Percentiles rank a stretch among this genome's conserved stretches.
Conservation (phyloP, 2,797 vertebrate genomes). For the Gymnodraco acuticeps region DNA sequence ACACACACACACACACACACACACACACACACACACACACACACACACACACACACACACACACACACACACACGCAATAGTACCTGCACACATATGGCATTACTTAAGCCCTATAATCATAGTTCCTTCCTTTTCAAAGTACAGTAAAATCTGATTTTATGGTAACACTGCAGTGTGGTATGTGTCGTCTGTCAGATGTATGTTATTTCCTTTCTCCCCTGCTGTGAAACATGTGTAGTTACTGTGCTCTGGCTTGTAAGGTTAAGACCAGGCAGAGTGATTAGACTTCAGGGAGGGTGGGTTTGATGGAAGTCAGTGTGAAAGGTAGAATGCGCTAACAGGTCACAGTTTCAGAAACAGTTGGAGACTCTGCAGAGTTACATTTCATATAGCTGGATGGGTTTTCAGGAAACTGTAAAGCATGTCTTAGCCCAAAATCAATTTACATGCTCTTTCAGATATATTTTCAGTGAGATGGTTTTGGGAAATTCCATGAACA, state of each 20-base stretch:
- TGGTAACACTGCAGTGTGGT: slow-evolving; percentile 39
- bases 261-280: slow-evolving; percentile 4
- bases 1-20: background rate
- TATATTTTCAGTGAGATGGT: no score
- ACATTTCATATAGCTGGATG: slow-evolving; percentile 14
- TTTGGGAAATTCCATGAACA: no score
- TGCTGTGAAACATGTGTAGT: slow-evolving; percentile 30
- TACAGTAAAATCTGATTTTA: slow-evolving; percentile 44
- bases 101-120: slow-evolving; percentile 36
- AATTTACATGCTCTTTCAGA: background rate
- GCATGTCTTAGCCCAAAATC: slow-evolving; percentile 33
- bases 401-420: slow-evolving; percentile 36
- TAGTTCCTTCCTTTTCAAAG: slow-evolving; percentile 34
- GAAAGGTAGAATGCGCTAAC: slow-evolving; percentile 26
- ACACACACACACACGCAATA: slow-evolving; percentile 2
- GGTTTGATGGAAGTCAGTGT: slow-evolving; percentile 3
- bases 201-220: slow-evolving; percentile 15
- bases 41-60: background rate
- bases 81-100: slow-evolving; percentile 25
- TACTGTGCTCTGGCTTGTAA: slow-evolving; percentile 16
- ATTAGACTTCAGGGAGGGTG: background rate
- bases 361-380: slow-evolving; percentile 34
- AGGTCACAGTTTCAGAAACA: slow-evolving; percentile 18
- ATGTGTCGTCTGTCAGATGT: slow-evolving; percentile 44
- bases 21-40: slow-evolving; percentile 5